phyloP scores from a whole-genome alignment of 2,113 vertebrate genomes.

The Platysternon megacephalum region DNA sequence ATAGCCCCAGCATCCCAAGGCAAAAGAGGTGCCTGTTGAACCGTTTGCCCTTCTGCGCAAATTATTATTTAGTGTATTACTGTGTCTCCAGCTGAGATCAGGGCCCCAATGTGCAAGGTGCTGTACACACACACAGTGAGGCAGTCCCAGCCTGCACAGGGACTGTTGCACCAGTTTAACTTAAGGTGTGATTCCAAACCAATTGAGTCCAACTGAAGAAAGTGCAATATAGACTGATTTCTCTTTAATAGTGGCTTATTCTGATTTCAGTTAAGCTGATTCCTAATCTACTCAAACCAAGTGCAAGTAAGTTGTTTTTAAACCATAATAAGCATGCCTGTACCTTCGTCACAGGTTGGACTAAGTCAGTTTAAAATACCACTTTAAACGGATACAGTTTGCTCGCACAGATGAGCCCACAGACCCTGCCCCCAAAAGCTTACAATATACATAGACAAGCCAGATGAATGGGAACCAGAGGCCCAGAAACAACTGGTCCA shows the following conservation, averaged over 20 bases:
- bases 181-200: background rate
- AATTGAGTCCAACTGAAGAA: slow-evolving; percentile 16
- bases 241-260: rapidly evolving
- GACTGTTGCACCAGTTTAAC: background rate
- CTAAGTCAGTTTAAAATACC: background rate
- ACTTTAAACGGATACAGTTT: background rate
- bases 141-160: background rate
- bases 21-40: slow-evolving; percentile 1
- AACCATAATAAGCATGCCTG: background rate
- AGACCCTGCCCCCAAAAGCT: background rate
- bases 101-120: background rate
- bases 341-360: background rate
- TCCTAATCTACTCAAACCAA: background rate
- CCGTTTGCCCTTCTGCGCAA: background rate
- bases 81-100: background rate
- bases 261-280: background rate
- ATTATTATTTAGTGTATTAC: background rate
- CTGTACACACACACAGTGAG: background rate
- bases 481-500: background rate
- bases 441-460: rapidly evolving
- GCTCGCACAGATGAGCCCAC: background rate
- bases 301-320: background rate
- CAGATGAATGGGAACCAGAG: background rate
- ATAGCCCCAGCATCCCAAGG: background rate
- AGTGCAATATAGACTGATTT: background rate